Percentiles rank a stretch among this genome's conserved stretches.
These are phyloP conservation scores for Prosapia bicincta DNA, from an alignment of 2,888 invertebrate species.

Conservation along the genomic window DNA sequence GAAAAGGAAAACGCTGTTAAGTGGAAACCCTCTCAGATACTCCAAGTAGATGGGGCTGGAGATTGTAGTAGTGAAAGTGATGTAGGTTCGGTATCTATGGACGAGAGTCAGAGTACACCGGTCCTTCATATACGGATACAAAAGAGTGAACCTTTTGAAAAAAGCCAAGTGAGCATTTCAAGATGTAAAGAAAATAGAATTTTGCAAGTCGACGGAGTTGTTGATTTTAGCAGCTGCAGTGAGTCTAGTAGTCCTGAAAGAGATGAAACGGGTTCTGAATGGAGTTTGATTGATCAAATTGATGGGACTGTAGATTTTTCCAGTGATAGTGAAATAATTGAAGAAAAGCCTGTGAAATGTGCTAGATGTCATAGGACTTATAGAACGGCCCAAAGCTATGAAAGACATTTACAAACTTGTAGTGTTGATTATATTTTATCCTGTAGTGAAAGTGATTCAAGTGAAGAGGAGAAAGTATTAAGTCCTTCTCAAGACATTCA, in stretches of 20 bases:
- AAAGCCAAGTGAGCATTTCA: background rate
- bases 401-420: conserved; percentile 72
- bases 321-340: conserved; percentile 39
- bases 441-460: conserved; percentile 79
- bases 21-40: conserved; percentile 6
- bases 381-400: conserved; percentile 75
- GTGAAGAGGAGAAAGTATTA: conserved; percentile 37
- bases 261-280: conserved; percentile 9
- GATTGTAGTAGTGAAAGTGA: conserved; percentile 25
- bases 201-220: background rate
- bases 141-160: background rate
- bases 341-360: conserved; percentile 78
- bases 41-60: conserved; percentile 29
- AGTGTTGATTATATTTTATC: conserved; percentile 61
- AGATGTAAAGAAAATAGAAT: background rate
- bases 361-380: conserved; percentile 85
- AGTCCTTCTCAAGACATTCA: background rate
- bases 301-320: conserved; percentile 60
- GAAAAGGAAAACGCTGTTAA: conserved; percentile 15
- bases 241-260: conserved; percentile 15
- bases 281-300: conserved; percentile 50
- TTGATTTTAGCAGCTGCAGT: conserved; percentile 12
- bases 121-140: background rate
- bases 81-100: background rate
- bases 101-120: background rate